Conservation (phyloP, 1,140 invertebrate species). For the Scaptomyza montana region DNA sequence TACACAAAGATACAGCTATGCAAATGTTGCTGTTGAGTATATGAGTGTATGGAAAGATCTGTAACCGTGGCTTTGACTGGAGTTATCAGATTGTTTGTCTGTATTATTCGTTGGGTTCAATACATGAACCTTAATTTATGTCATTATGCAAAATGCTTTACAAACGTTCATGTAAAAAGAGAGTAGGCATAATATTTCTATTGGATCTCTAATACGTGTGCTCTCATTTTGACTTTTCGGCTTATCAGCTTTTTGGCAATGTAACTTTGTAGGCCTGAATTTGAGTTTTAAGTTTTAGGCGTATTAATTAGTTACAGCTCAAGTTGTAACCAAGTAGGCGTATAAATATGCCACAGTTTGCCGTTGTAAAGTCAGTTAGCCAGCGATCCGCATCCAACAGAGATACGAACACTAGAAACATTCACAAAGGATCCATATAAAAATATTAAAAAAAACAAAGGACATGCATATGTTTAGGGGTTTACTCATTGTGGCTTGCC, state of each 20-base stretch:
- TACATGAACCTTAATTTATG: conserved; percentile 65
- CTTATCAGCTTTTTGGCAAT: conserved; percentile 1
- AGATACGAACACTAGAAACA: conserved; percentile 17
- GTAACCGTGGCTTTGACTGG: background rate
- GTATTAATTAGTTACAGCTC: conserved; percentile 44
- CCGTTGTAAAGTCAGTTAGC: conserved; percentile 65
- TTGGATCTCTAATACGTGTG: background rate
- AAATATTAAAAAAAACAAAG: background rate
- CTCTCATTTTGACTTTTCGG: background rate
- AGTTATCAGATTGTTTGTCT: conserved; percentile 19
- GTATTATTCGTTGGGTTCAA: conserved; percentile 37
- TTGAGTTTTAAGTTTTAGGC: conserved; percentile 11
- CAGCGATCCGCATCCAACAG: conserved; percentile 52
- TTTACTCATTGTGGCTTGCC: conserved; percentile 59
- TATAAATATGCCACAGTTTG: conserved; percentile 64
- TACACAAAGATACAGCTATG: conserved; percentile 37
- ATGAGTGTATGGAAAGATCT: background rate
- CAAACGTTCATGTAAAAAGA: conserved; percentile 23
- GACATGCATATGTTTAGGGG: conserved; percentile 63
- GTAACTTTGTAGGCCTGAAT: conserved; percentile 22
- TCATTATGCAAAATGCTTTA: conserved; percentile 68
- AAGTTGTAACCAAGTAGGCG: conserved; percentile 31
- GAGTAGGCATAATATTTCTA: conserved; percentile 25
- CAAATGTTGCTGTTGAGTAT: conserved; percentile 21
- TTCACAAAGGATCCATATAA: background rate